Percentiles rank a stretch among this genome's conserved stretches.
Conservation (phyloP, 1,140 invertebrate species). For the Drosophila tani region DNA sequence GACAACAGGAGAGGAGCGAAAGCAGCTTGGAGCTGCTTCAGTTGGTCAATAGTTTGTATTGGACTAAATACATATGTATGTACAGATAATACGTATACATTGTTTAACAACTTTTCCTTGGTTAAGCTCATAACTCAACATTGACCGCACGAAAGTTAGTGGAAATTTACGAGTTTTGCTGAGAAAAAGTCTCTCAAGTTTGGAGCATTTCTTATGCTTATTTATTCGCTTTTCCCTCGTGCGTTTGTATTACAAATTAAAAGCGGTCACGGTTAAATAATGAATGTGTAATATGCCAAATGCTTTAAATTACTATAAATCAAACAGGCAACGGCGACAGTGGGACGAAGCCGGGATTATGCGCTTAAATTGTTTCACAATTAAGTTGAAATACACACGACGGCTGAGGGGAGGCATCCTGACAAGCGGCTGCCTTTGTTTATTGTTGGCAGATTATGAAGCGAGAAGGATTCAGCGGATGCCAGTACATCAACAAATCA, state of each 20-base stretch:
- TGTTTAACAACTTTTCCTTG: constrained; percentile 38
- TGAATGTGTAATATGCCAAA: constrained; percentile 64
- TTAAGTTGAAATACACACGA: constrained; percentile 43
- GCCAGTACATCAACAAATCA: constrained; percentile 35
- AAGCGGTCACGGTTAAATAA: constrained; percentile 51
- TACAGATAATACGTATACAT: constrained; percentile 21
- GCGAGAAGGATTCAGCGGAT: constrained; percentile 48
- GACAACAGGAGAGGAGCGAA: constrained; percentile 6
- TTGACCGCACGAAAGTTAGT: constrained; percentile 33
- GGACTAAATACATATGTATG: constrained; percentile 5
- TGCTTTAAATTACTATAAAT: constrained; percentile 72
- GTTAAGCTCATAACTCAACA: constrained; percentile 66
- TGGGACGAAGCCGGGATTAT: constrained; percentile 55
- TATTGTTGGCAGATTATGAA: constrained; percentile 74
- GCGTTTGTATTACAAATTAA: constrained; percentile 67
- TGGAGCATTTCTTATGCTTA: constrained; percentile 24
- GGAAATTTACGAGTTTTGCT: constrained; percentile 54
- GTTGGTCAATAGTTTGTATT: constrained; percentile 48
- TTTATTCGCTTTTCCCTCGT: constrained; percentile 37
- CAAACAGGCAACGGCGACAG: constrained; percentile 40
- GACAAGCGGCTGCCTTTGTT: constrained; percentile 59
- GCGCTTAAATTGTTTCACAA: constrained; percentile 74
- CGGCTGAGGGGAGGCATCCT: constrained; percentile 2
- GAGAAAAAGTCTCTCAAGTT: constrained; percentile 37
- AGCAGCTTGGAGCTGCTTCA: constrained; percentile 35